Conservation (phyloP, 2,113 vertebrate genomes). For the Cheilinus undulatus region DNA sequence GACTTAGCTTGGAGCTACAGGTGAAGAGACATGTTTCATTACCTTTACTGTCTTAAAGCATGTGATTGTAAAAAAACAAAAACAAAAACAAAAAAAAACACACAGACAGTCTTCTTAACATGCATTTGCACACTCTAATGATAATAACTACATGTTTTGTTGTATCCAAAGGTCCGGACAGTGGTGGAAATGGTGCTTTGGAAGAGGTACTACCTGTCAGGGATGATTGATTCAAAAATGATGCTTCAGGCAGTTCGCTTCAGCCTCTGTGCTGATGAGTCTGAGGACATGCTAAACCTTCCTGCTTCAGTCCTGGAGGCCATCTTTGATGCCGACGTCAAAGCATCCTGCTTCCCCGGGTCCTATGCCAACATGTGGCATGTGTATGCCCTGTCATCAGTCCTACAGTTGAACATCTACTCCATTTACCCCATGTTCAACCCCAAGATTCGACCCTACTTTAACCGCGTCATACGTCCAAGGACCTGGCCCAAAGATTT, state of each 20-base stretch:
- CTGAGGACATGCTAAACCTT: slow-evolving; percentile 91
- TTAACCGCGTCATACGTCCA: slow-evolving; percentile 92
- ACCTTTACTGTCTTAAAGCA: background rate
- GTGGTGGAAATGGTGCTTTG: slow-evolving; percentile 96
- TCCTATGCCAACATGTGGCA: slow-evolving; percentile 98
- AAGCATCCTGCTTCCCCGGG: slow-evolving; percentile 93
- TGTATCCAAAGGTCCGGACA: slow-evolving; percentile 84
- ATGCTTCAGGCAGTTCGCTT: slow-evolving; percentile 97
- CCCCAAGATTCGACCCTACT: slow-evolving; percentile 94
- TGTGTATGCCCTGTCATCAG: slow-evolving; percentile 91
- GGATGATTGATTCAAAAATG: slow-evolving; percentile 97
- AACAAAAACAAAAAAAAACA: too few species aligned
- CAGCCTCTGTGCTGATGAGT: slow-evolving; percentile 93
- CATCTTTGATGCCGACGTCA: slow-evolving; percentile 95
- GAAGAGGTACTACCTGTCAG: slow-evolving; percentile 93
- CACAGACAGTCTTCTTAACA: too few species aligned
- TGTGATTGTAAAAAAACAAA: background rate
- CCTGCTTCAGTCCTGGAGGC: slow-evolving; percentile 90
- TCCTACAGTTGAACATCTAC: slow-evolving; percentile 92
- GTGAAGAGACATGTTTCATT: slow-evolving; percentile 71
- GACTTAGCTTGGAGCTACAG: slow-evolving; percentile 93
- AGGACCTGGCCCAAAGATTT: slow-evolving; percentile 79
- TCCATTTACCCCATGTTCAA: slow-evolving; percentile 98
- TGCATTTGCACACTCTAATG: too few species aligned
- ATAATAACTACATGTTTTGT: background rate